Percentiles rank a stretch among this genome's conserved stretches.
Evolutionary conservation across 2,888 invertebrate species (phyloP).

Genomic region (Alviniconcha strummeri): DNA sequence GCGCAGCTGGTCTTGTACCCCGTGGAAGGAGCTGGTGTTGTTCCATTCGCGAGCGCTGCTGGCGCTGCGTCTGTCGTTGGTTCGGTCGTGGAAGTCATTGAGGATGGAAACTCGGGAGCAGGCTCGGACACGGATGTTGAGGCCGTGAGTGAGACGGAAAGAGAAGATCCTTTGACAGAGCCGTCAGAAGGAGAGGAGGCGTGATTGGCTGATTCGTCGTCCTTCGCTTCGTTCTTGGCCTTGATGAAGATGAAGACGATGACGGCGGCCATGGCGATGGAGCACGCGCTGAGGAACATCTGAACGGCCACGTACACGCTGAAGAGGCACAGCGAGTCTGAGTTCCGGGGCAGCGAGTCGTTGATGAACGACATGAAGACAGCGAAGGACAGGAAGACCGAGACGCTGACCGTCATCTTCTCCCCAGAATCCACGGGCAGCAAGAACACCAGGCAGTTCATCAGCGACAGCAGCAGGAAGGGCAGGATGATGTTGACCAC

Average conservation of each 20-base stretch:
- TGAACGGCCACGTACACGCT: slow-evolving; percentile 25
- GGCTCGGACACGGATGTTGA: background rate
- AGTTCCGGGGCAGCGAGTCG: slow-evolving; percentile 22
- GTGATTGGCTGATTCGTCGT: background rate
- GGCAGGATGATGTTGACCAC: background rate
- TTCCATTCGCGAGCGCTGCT: no score
- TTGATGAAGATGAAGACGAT: slow-evolving; percentile 14
- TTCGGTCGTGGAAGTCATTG: no score
- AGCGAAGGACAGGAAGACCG: slow-evolving; percentile 21
- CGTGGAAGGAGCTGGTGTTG: no score
- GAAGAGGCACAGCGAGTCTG: slow-evolving; percentile 27
- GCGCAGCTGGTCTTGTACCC: no score
- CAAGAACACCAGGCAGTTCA: slow-evolving; percentile 32
- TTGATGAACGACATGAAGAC: slow-evolving; percentile 26
- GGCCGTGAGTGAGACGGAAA: background rate
- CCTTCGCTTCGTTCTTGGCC: background rate
- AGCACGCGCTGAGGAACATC: slow-evolving; percentile 23
- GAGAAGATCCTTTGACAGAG: background rate
- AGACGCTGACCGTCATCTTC: slow-evolving; percentile 32
- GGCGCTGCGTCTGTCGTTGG: no score
- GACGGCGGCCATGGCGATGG: slow-evolving; percentile 26
- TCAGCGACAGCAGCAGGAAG: slow-evolving; percentile 23
- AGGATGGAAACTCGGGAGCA: no score
- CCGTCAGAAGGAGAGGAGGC: background rate
- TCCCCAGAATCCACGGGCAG: slow-evolving; percentile 21